Evolutionary conservation across 2,888 invertebrate species (phyloP), one percentile per base, ranked within the genome.

Genomic region (Campoplex capitator): DNA sequence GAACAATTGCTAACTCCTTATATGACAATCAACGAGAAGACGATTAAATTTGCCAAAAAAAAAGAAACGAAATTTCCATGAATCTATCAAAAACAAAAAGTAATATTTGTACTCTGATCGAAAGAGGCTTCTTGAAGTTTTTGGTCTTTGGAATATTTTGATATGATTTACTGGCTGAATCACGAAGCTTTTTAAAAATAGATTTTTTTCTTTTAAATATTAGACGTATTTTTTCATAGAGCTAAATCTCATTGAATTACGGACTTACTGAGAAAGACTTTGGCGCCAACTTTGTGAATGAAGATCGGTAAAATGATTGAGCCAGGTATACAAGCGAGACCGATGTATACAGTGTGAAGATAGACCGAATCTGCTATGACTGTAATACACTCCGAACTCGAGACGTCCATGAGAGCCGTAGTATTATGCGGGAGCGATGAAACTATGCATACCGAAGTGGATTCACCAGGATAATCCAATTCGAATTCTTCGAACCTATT

Each of bases 221-320:
- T 4, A 32, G 51, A 65, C 1, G 13, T 78, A 45, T 56, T 23
- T 32, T 7, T 35, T 45, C 6, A 42, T n/a, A 42, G 9, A n/a
- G 3, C 28, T 51, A 32, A 58, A 42, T 48, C 23, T 56, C 8
- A 71, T 9, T 3, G 32, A 28, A 71, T 74, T 35, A 32, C 6
- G 6, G 38, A 95, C 96, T 96, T 94, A 97, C 97, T 97, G 90
- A 97, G 95, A 95, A 97, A 97, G 94, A 97, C 97, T 94, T 97
- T 97, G 56, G 97, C 96, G 45, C 97, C 97, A 84, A 97, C 95
- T 91, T 96, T 96, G 94, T 97, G 97, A 38, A 97, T 97, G 92
- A 97, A 97, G 16, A 97, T 95, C 0, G 97, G 97, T 90, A 97
- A 95, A 96, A 97, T 97, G 89, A 97, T 95, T 80, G 97, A 97